Percentiles rank a stretch among this genome's conserved stretches.
Conservation (phyloP, 2,888 invertebrate genomes). For the Eristalinus sepulchralis region DNA sequence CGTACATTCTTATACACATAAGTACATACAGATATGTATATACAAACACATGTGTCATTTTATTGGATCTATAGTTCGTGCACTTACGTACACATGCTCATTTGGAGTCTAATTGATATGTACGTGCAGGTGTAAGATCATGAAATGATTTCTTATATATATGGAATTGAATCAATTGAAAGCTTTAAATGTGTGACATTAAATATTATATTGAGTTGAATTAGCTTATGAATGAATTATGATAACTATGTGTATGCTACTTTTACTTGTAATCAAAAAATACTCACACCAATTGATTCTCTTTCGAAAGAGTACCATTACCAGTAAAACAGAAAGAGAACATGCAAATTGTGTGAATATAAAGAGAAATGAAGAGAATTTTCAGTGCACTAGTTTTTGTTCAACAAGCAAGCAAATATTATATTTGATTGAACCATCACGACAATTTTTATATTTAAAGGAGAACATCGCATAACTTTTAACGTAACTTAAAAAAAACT, state of each 20-base stretch:
- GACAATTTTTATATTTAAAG: conserved; percentile 37
- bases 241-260: background rate
- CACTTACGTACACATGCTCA: background rate
- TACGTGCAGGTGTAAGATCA: background rate
- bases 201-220: background rate
- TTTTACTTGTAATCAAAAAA: background rate
- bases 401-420: conserved; percentile 19
- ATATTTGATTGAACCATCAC: conserved; percentile 38
- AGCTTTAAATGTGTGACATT: background rate
- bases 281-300: background rate
- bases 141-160: background rate
- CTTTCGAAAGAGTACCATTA: background rate
- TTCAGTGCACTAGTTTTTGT: background rate
- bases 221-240: background rate
- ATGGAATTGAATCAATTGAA: background rate
- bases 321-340: background rate
- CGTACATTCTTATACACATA: background rate
- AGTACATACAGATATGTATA: background rate
- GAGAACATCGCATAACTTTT: conserved; percentile 17
- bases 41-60: background rate
- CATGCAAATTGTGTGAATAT: background rate
- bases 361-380: background rate
- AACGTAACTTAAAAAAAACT: background rate
- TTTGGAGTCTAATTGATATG: background rate
- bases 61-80: background rate